phyloP scores from a whole-genome alignment of 1,140 invertebrate genomes.

The Brachionus paranguensis region DNA sequence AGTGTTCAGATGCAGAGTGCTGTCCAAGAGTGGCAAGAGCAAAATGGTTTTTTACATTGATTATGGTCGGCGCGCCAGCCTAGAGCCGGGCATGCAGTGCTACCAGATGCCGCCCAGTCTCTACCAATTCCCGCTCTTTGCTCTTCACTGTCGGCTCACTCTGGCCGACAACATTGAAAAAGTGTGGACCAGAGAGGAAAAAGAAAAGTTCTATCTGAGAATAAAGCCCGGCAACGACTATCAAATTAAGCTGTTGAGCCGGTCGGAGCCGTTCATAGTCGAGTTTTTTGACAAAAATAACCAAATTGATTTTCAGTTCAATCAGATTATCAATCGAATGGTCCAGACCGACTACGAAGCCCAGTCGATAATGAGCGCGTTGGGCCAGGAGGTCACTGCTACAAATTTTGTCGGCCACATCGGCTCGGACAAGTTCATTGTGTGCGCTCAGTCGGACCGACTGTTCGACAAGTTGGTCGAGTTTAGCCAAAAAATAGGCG shows the following conservation, averaged over 20 bases:
- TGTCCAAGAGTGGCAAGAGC: not conserved
- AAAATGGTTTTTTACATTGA: not conserved
- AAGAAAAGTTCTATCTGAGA: slow-evolving; percentile 15
- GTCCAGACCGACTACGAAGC: not conserved
- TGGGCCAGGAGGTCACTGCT: not conserved
- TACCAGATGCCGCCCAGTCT: not conserved
- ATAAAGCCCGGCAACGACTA: not conserved
- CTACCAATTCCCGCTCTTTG: not conserved
- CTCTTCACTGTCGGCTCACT: slow-evolving; percentile 17
- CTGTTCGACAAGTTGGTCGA: not conserved
- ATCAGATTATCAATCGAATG: slow-evolving; percentile 3
- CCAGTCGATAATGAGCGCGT: not conserved
- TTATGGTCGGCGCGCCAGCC: not conserved
- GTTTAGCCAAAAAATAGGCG: not conserved
- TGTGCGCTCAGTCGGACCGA: not conserved
- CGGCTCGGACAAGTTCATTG: not conserved
- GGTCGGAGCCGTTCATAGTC: not conserved
- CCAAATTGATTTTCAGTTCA: slow-evolving; percentile 33
- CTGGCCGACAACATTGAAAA: slow-evolving; percentile 32
- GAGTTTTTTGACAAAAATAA: slow-evolving; percentile 34
- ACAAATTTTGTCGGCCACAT: not conserved
- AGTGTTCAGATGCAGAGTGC: not conserved
- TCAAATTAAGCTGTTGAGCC: not conserved
- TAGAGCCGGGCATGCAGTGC: not conserved
- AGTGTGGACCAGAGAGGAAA: slow-evolving; percentile 33